Conservation (phyloP, 1,140 invertebrate genomes). For the Idris sp. region DNA sequence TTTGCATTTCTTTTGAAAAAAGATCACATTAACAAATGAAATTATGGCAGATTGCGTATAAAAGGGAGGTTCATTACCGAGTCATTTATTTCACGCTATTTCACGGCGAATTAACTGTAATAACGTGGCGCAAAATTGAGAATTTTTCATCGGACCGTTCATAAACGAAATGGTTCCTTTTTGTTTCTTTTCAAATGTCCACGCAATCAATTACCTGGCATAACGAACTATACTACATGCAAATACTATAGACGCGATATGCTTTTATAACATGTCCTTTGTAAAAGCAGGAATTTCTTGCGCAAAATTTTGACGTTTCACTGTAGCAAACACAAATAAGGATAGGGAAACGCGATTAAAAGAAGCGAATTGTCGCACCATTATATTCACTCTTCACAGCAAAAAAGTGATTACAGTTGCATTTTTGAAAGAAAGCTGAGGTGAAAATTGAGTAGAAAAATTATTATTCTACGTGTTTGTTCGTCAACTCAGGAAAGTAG, state of each 20-base stretch:
- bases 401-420: too few relatives aligned
- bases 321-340: conserved; percentile 48
- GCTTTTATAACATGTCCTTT: conserved; percentile 28
- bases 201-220: conserved; percentile 36
- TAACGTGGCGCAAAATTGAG: conserved; percentile 27
- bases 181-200: conserved; percentile 3
- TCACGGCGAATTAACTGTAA: conserved; percentile 43
- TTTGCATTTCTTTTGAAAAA: too few relatives aligned
- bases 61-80: conserved; percentile 1
- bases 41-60: conserved; percentile 17
- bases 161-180: not conserved
- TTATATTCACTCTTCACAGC: too few relatives aligned
- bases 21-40: conserved; percentile 13
- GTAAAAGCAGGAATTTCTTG: too few relatives aligned
- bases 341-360: conserved; percentile 48
- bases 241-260: conserved; percentile 31
- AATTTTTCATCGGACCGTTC: conserved; percentile 31
- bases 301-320: conserved; percentile 26
- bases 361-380: conserved; percentile 43
- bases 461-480: too few relatives aligned
- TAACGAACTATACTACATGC: too few relatives aligned
- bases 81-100: conserved; percentile 49
- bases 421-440: too few relatives aligned
- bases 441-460: too few relatives aligned
- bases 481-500: too few relatives aligned